Evolutionary conservation across 2,888 invertebrate genomes (phyloP).

Genomic region (Pheosia gnoma): DNA sequence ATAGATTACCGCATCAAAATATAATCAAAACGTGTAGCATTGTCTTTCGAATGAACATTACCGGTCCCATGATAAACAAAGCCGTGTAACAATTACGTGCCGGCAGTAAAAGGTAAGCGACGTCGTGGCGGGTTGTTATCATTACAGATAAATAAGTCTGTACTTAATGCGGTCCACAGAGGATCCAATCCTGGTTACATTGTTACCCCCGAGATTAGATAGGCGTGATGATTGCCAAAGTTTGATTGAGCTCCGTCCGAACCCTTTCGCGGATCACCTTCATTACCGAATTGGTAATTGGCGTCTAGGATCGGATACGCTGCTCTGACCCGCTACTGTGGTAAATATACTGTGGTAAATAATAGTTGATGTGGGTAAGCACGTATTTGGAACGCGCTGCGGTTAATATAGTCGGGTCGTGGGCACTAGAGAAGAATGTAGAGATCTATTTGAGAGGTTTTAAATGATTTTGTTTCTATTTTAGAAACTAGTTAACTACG

Average conservation of each 20-base stretch:
- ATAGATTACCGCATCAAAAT: no score
- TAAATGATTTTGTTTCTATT: neutral
- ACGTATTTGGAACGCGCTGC: constrained; percentile 3
- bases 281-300: constrained; percentile 73
- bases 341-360: constrained; percentile 53
- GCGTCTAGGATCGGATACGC: constrained; percentile 57
- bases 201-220: constrained; percentile 77
- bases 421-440: neutral
- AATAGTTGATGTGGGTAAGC: constrained; percentile 24
- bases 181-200: constrained; percentile 72
- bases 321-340: constrained; percentile 49
- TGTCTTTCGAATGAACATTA: constrained; percentile 3
- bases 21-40: no score
- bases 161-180: constrained; percentile 67
- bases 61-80: neutral
- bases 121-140: constrained; percentile 54
- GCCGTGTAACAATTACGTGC: constrained; percentile 30
- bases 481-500: no score
- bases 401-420: neutral
- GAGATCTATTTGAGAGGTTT: neutral
- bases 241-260: constrained; percentile 77
- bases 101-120: constrained; percentile 29
- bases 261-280: constrained; percentile 73
- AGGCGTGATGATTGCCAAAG: constrained; percentile 79
- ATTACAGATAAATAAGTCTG: constrained; percentile 68